Conservation (phyloP, 2,888 invertebrate genomes). For the Achlya flavicornis region DNA sequence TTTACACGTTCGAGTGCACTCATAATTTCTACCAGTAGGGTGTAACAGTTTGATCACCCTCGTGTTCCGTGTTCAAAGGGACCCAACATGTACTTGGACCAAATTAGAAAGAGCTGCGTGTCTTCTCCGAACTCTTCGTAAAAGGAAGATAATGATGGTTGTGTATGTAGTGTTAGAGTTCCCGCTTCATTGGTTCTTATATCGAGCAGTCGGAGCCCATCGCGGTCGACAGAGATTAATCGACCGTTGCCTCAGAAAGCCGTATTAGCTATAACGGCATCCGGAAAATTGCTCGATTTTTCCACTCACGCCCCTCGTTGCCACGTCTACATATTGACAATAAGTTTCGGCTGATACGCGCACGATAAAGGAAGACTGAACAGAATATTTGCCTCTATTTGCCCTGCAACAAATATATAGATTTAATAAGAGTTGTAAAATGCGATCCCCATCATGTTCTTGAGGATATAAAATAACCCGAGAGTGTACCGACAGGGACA, state of each 20-base stretch:
- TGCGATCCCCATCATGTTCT: neutral
- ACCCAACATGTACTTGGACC: slow-evolving; percentile 49
- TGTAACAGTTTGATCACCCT: slow-evolving; percentile 58
- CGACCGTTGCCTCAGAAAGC: slow-evolving; percentile 67
- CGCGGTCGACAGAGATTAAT: slow-evolving; percentile 79
- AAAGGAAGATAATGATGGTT: slow-evolving; percentile 50
- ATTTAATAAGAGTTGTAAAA: neutral
- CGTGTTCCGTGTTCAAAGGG: slow-evolving; percentile 51
- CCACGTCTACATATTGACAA: slow-evolving; percentile 68
- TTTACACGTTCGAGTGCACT: slow-evolving; percentile 59
- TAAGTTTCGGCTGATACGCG: slow-evolving; percentile 58
- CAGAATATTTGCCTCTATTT: slow-evolving; percentile 21
- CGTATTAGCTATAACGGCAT: slow-evolving; percentile 79
- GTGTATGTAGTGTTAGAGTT: slow-evolving; percentile 54
- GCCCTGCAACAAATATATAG: neutral
- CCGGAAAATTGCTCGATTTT: slow-evolving; percentile 79
- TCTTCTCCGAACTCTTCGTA: slow-evolving; percentile 30
- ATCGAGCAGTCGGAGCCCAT: slow-evolving; percentile 67
- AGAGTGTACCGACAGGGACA: slow-evolving; percentile 17
- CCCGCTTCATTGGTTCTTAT: slow-evolving; percentile 61
- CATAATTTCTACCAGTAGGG: slow-evolving; percentile 54
- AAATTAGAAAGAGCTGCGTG: slow-evolving; percentile 42
- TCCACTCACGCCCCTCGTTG: slow-evolving; percentile 70
- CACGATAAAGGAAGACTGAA: slow-evolving; percentile 39
- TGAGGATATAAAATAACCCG: slow-evolving; percentile 23